Conservation (phyloP, 2,797 vertebrate species). For the Antrozous pallidus region DNA sequence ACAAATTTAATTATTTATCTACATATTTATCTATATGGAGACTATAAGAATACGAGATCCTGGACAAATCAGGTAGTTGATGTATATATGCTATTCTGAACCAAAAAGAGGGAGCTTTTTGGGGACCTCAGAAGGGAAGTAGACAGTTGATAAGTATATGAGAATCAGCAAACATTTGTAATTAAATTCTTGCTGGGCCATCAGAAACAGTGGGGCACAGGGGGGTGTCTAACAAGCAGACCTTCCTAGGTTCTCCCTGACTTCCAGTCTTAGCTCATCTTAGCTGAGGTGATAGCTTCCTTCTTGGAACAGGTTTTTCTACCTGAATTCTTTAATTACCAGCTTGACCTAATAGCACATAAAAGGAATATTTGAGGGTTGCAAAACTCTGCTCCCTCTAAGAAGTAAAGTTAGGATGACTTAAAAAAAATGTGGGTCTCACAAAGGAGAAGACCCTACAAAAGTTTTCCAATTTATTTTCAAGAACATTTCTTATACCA, state of each 20-base stretch:
- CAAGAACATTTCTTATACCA: neutral
- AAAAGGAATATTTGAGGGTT: neutral
- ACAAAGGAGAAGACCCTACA: neutral
- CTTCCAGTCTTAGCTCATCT: neutral
- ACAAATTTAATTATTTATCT: neutral
- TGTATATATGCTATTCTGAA: neutral
- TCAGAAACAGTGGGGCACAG: too few species aligned
- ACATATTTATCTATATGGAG: neutral
- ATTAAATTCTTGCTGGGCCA: neutral
- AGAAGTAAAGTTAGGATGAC: neutral
- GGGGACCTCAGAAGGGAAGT: neutral
- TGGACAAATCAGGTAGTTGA: neutral
- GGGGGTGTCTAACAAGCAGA: too few species aligned
- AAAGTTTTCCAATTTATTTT: neutral
- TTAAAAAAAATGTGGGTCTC: neutral
- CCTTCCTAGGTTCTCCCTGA: too few species aligned
- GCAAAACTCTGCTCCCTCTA: neutral
- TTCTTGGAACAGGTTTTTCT: neutral
- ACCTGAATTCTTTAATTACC: neutral
- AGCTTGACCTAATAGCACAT: neutral
- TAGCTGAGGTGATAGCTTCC: neutral
- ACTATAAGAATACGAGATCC: neutral
- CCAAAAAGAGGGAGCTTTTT: neutral
- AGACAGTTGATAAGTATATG: neutral
- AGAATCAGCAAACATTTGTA: neutral